These are phyloP conservation scores for Heterotis niloticus DNA, from an alignment of 2,113 vertebrate genomes.

Conservation along the genomic window DNA sequence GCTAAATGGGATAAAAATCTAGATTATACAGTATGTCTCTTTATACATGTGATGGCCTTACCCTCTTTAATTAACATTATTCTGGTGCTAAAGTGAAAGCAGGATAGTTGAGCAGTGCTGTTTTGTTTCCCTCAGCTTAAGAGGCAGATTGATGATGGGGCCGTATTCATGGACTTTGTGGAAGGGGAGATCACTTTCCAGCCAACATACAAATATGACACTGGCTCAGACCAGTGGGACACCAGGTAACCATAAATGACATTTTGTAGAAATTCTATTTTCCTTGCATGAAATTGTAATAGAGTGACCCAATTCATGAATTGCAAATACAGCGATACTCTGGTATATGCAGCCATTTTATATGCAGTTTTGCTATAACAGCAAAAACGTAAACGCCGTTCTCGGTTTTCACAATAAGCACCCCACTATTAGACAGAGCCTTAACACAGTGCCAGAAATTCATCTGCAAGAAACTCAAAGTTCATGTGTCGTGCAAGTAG, in stretches of 20 bases:
- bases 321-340: too few relatives aligned
- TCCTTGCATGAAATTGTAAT: too few relatives aligned
- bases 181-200: constrained; percentile 88
- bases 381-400: too few relatives aligned
- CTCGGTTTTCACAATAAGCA: too few relatives aligned
- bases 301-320: too few relatives aligned
- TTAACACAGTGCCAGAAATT: too few relatives aligned
- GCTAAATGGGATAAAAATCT: not conserved
- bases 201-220: constrained; percentile 94
- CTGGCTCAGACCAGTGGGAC: constrained; percentile 89
- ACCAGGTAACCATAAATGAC: constrained; percentile 71
- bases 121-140: constrained; percentile 69
- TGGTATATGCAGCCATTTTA: too few relatives aligned
- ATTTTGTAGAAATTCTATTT: too few relatives aligned
- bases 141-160: constrained; percentile 77
- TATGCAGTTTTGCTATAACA: too few relatives aligned
- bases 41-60: not conserved
- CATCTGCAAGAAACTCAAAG: too few relatives aligned
- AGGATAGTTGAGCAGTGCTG: constrained; percentile 14
- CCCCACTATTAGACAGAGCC: too few relatives aligned
- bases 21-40: not conserved
- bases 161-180: constrained; percentile 81
- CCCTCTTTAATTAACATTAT: not conserved
- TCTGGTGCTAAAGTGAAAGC: not conserved
- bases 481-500: too few relatives aligned